A percentile compares a stretch with the other conserved stretches of the same genome.
Conservation (phyloP, 2,797 vertebrate species). For the Molossus alvarezi region DNA sequence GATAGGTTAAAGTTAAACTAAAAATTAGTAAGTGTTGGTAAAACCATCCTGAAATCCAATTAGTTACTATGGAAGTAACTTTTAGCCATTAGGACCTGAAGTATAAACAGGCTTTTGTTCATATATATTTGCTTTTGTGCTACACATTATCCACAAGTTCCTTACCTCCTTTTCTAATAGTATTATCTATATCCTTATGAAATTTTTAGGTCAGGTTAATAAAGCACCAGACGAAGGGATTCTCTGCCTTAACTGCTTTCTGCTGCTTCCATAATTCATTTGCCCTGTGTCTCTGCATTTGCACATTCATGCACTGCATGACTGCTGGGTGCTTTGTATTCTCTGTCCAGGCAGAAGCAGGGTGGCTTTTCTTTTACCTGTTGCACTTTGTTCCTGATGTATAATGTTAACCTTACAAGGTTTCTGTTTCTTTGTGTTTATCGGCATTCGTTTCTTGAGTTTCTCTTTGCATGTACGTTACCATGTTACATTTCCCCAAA, state of each 20-base stretch:
- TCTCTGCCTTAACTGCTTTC: neutral
- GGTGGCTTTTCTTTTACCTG: neutral
- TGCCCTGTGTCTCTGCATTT: neutral
- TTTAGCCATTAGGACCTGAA: neutral
- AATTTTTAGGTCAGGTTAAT: constrained; percentile 44
- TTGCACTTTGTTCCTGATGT: constrained; percentile 39
- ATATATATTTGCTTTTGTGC: neutral
- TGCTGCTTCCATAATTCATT: neutral
- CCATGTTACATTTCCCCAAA: neutral
- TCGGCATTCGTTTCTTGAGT: neutral
- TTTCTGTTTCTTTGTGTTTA: constrained; percentile 48
- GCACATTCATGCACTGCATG: neutral
- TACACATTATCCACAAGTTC: neutral
- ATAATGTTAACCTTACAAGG: neutral
- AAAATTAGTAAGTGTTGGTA: neutral
- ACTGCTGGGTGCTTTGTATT: neutral
- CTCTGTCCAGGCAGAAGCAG: neutral
- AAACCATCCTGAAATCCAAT: neutral
- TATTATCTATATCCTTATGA: neutral
- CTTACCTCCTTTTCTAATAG: neutral
- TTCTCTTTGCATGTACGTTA: neutral
- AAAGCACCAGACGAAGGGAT: neutral
- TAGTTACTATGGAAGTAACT: constrained; percentile 5
- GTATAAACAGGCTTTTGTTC: neutral
- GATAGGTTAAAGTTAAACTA: neutral